Evolutionary conservation across 2,888 invertebrate species (phyloP).

Genomic region (Oligia latruncula): DNA sequence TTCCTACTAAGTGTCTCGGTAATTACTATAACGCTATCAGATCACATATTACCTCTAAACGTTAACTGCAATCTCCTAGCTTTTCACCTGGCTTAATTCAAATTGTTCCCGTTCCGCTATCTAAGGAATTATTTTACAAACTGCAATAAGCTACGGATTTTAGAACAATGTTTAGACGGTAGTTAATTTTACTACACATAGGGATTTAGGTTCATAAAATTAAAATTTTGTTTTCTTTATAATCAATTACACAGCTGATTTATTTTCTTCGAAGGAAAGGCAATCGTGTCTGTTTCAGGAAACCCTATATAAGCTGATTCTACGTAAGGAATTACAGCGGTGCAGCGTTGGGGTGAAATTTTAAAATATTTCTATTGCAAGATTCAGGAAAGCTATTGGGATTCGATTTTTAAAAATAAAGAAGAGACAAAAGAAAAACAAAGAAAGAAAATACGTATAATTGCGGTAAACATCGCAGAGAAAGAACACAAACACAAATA

Average conservation of each 20-base stretch:
- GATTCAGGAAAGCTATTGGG: too few relatives aligned
- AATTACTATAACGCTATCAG: conserved; percentile 14
- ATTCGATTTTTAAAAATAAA: background rate
- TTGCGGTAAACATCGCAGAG: background rate
- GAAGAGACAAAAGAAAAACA: background rate
- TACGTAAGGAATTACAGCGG: background rate
- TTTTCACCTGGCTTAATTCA: conserved; percentile 34
- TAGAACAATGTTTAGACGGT: conserved; percentile 3
- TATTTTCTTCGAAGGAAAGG: conserved; percentile 23
- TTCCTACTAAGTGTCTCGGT: background rate
- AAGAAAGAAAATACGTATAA: background rate
- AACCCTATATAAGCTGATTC: conserved; percentile 12
- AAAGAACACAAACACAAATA: background rate
- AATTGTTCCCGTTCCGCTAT: conserved; percentile 15
- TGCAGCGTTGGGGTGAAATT: background rate
- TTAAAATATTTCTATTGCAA: background rate
- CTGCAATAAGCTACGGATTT: conserved; percentile 23
- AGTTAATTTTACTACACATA: conserved; percentile 14
- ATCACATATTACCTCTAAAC: conserved; percentile 24
- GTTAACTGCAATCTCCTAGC: conserved; percentile 25
- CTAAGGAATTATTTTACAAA: conserved; percentile 29
- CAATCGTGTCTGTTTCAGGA: background rate
- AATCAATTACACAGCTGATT: conserved; percentile 13
- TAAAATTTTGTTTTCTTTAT: conserved; percentile 16
- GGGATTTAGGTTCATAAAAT: background rate